Base-by-base conservation (phyloP, 2,113 vertebrate genomes). In the Arizona elegans region DNA sequence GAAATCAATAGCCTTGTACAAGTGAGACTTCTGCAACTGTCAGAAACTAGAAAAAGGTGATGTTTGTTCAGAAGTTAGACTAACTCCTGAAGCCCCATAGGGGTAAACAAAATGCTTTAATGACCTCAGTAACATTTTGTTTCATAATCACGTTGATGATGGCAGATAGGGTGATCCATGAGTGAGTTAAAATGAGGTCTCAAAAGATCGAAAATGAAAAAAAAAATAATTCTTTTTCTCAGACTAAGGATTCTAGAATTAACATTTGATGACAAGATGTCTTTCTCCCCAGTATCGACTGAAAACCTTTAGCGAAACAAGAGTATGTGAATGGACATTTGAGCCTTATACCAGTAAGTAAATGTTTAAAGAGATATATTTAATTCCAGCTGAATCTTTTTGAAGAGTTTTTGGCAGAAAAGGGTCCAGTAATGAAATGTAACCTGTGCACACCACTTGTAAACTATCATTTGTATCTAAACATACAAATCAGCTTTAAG, bases 231-330 rank as follows among this genome's bases (percentile, higher is more conserved):
- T 75, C 19, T 0, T 54, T 5, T 52, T 87, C 70, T 52, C 13
- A n/a, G 1, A 0, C n/a, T 24, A 12, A 47, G 26, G 7, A 81
- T 10, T 86, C 86, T 50, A 85, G 29, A 3, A 81, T 65, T 3
- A 17, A 24, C 1, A 0, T 65, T 1, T 0, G 12, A 52, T 23
- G 0, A 1, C 0, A 0, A 86, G 85, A 81, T 92, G 53, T 29
- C 17, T 89, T 89, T 92, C 89, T 95, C 38, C 86, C 26, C 47
- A 98, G 98, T 99, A 98, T 93, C 97, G 98, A 0, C 97, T 99
- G 94, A 98, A 98, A 97, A 99, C 97, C 19, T 98, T 97, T 96
- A 98, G 97, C 0, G 98, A 99, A 96, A 98, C 97, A 91, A 97
- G 98, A 96, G 97, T 97, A 91, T 98, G 98, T 2, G 94, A 97